phyloP scores from a whole-genome alignment of 1,140 invertebrate species.

The Coenobita brevimanus region DNA sequence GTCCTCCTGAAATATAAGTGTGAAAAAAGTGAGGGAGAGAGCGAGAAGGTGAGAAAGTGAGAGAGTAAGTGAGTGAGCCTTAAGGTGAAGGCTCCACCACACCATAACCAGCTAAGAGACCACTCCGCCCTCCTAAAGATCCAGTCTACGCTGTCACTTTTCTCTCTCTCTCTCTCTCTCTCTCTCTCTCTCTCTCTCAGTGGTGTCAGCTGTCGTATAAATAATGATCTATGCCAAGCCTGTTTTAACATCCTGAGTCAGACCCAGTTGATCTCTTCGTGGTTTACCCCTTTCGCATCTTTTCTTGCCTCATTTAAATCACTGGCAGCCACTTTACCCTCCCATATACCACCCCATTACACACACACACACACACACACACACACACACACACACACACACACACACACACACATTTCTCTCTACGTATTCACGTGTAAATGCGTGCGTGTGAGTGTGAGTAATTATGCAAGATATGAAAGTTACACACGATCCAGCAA shows the following conservation, averaged over 20 bases:
- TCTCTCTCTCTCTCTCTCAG: conserved; percentile 3
- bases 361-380: background rate
- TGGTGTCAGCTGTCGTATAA: background rate
- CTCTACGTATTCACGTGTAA: too few species aligned
- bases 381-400: background rate
- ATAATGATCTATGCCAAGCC: too few species aligned
- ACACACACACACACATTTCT: too few species aligned
- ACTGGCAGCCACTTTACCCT: background rate
- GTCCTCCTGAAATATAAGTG: background rate
- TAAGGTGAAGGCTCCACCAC: background rate
- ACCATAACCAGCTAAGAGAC: background rate
- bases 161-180: background rate
- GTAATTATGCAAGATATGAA: too few species aligned
- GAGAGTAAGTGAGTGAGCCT: background rate
- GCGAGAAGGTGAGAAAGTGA: background rate
- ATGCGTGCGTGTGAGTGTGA: too few species aligned
- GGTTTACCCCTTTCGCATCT: background rate
- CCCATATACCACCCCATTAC: background rate
- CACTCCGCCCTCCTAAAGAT: background rate
- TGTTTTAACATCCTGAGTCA: too few species aligned
- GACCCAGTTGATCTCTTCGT: background rate
- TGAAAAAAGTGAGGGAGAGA: background rate
- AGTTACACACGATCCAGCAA: too few species aligned
- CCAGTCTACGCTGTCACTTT: background rate
- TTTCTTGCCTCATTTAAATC: background rate